Conservation (phyloP, 1,140 invertebrate genomes). For the Nasonia vitripennis region DNA sequence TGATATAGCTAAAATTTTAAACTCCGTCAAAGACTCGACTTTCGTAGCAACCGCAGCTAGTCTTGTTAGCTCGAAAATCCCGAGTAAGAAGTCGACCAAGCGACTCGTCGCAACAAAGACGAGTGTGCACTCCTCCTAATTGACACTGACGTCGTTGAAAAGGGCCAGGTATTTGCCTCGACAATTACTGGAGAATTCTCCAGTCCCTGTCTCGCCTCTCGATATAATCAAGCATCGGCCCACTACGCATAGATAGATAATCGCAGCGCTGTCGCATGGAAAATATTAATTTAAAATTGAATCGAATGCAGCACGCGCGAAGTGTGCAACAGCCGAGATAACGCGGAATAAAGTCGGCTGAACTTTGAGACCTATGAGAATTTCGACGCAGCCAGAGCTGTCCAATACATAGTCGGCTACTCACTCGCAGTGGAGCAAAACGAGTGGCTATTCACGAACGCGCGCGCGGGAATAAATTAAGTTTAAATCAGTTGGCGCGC, state of each 20-base stretch:
- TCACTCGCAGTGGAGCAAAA: conserved; percentile 3
- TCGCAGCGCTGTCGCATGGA: neutral
- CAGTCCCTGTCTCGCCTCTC: neutral
- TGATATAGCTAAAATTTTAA: no score
- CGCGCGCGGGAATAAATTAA: conserved; percentile 59
- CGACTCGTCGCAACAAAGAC: neutral
- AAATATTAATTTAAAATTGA: conserved; percentile 26
- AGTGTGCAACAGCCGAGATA: neutral
- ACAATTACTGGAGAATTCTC: neutral
- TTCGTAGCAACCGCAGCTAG: no score
- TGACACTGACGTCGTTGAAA: neutral
- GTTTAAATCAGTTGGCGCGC: conserved; percentile 55
- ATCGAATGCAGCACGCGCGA: neutral
- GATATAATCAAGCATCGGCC: neutral
- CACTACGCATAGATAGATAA: no score
- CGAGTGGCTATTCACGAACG: conserved; percentile 55
- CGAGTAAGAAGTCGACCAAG: neutral
- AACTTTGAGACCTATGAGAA: conserved; percentile 33
- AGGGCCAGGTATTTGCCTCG: neutral
- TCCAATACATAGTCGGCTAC: neutral
- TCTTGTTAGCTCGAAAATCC: neutral
- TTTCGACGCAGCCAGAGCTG: conserved; percentile 8
- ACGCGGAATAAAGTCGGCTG: conserved; percentile 9
- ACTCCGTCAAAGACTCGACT: no score
- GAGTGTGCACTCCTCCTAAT: conserved; percentile 1